Conservation (phyloP, 2,888 invertebrate species). For the Clivina fossor region DNA sequence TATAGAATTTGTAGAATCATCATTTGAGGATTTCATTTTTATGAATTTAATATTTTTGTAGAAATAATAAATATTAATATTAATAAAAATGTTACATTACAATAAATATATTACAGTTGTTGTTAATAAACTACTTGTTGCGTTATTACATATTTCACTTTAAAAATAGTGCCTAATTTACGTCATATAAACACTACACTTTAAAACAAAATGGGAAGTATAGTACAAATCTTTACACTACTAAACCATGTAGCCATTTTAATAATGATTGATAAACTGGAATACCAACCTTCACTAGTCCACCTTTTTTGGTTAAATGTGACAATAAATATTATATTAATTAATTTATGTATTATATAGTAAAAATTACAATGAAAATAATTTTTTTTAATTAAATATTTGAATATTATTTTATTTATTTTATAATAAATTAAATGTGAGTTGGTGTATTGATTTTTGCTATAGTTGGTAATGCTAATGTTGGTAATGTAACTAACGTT, state of each 20-base stretch:
- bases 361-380: not conserved
- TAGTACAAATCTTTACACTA: conserved; percentile 26
- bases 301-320: too few species aligned
- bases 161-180: conserved; percentile 31
- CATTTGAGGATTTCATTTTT: too few species aligned
- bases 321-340: not conserved
- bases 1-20: too few species aligned
- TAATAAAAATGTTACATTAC: not conserved
- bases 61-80: conserved; percentile 1
- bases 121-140: not conserved
- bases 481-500: not conserved
- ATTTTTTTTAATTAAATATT: not conserved
- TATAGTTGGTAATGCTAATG: too few species aligned
- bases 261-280: too few species aligned
- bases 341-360: not conserved
- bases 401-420: too few species aligned
- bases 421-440: too few species aligned
- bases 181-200: conserved; percentile 30
- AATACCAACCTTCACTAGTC: too few species aligned
- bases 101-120: not conserved
- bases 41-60: conserved; percentile 12
- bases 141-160: conserved; percentile 11
- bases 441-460: too few species aligned
- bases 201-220: conserved; percentile 31
- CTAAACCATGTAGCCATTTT: conserved; percentile 31